phyloP scores from a whole-genome alignment of 1,140 invertebrate species.

The Anastrepha ludens region DNA sequence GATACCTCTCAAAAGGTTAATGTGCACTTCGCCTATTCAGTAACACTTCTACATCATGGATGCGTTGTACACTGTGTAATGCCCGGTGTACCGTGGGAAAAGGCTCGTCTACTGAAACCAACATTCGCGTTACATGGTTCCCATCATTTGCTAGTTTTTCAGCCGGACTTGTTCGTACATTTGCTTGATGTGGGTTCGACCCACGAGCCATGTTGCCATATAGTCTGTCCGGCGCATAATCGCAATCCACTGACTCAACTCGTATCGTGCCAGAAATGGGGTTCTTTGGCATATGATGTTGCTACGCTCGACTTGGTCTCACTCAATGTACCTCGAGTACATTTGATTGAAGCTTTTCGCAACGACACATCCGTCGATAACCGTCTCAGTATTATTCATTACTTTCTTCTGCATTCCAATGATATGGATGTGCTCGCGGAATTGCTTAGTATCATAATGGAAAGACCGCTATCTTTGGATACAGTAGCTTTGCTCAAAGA shows the following conservation, averaged over 20 bases:
- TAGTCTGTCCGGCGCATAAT: constrained; percentile 79
- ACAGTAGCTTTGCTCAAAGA: constrained; percentile 81
- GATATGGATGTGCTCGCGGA: constrained; percentile 83
- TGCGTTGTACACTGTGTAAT: constrained; percentile 88
- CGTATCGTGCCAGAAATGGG: constrained; percentile 79
- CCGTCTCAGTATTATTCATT: constrained; percentile 85
- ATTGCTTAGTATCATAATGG: constrained; percentile 70
- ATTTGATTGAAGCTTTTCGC: constrained; percentile 82
- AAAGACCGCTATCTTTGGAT: constrained; percentile 68
- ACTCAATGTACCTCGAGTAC: constrained; percentile 78
- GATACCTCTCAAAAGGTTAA: constrained; percentile 77
- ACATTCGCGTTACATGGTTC: constrained; percentile 84
- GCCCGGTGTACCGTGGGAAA: constrained; percentile 84
- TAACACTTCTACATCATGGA: constrained; percentile 87
- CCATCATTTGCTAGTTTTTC: constrained; percentile 85
- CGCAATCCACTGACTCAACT: constrained; percentile 79
- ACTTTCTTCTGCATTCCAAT: constrained; percentile 83
- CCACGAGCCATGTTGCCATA: constrained; percentile 88
- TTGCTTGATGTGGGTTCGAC: constrained; percentile 85
- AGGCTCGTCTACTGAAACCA: constrained; percentile 83
- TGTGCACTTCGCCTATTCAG: constrained; percentile 88
- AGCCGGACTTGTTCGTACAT: constrained; percentile 86
- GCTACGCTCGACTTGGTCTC: constrained; percentile 83
- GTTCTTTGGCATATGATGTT: constrained; percentile 78
- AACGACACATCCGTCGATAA: constrained; percentile 80